Percentiles rank a stretch among this genome's conserved stretches.
Evolutionary conservation across 2,888 invertebrate species (phyloP).

Genomic region (Agrotis puta): DNA sequence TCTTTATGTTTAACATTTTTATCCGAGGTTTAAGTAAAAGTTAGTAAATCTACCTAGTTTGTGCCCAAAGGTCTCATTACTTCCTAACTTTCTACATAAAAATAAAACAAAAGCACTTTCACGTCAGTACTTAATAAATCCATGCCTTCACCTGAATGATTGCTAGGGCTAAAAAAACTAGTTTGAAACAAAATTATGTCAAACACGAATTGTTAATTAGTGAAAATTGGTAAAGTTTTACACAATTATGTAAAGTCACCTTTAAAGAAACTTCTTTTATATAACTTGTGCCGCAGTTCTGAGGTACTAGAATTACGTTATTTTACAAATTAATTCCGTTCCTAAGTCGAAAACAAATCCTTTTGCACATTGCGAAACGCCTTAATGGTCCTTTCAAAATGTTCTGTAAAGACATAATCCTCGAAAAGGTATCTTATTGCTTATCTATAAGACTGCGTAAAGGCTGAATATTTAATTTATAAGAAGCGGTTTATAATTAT

Average conservation of each 20-base stretch:
- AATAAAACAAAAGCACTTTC: slow-evolving; percentile 4
- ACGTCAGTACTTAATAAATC: slow-evolving; percentile 3
- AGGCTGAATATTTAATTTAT: slow-evolving; percentile 6
- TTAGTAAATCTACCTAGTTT: neutral
- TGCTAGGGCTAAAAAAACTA: neutral
- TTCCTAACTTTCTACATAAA: neutral
- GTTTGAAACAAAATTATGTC: neutral
- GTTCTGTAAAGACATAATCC: slow-evolving; percentile 35
- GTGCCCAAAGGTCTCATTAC: neutral
- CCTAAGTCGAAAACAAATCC: slow-evolving; percentile 32
- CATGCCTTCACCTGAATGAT: neutral
- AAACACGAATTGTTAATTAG: slow-evolving; percentile 15
- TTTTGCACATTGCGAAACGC: slow-evolving; percentile 42
- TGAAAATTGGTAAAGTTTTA: slow-evolving; percentile 35
- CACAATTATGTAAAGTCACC: slow-evolving; percentile 12
- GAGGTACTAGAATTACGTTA: neutral
- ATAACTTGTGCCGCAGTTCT: slow-evolving; percentile 2
- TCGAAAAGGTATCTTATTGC: slow-evolving; percentile 23
- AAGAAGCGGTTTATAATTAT: neutral
- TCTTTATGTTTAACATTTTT: neutral
- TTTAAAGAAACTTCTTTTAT: slow-evolving; percentile 27
- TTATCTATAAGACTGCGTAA: slow-evolving; percentile 4
- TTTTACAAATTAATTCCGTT: slow-evolving; percentile 32
- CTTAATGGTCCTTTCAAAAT: slow-evolving; percentile 30
- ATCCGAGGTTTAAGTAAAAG: neutral